Percentiles rank a stretch among this genome's conserved stretches.
Conservation (phyloP, 2,797 vertebrate species). For the Emys orbicularis region DNA sequence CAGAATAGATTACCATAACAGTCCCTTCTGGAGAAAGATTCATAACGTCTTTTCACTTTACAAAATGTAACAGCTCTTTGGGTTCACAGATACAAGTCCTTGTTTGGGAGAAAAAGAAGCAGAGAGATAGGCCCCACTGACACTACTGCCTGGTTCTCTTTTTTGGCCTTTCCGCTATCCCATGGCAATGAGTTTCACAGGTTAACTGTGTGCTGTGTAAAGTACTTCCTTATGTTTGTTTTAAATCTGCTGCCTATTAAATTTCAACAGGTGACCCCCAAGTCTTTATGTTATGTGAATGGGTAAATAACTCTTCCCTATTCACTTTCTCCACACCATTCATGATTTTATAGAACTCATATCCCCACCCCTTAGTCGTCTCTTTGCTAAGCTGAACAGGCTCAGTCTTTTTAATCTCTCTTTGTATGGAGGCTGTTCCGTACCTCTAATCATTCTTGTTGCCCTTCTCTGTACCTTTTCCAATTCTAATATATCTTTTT, state of each 20-base stretch:
- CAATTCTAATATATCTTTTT: neutral
- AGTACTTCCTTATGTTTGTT: neutral
- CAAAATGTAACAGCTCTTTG: neutral
- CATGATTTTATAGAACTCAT: neutral
- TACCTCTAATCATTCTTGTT: neutral
- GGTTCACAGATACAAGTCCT: neutral
- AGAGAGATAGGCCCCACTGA: neutral
- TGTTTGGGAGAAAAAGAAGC: neutral
- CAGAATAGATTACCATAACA: conserved; percentile 4
- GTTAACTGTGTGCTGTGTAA: neutral
- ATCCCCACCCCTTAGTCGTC: neutral
- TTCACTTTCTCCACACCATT: neutral
- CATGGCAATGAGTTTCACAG: neutral
- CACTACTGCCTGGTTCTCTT: neutral
- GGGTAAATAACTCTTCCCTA: neutral
- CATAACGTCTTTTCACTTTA: neutral
- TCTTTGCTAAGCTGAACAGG: neutral
- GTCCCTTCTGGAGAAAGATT: neutral
- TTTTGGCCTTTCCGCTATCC: neutral
- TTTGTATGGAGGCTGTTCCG: neutral
- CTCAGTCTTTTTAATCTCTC: neutral
- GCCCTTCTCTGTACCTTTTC: neutral
- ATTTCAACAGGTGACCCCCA: neutral
- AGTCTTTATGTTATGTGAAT: neutral
- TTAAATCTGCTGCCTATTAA: neutral